Evolutionary conservation across 2,888 invertebrate species (phyloP), one percentile per base, ranked within the genome.

Genomic region (Pterostichus madidus): DNA sequence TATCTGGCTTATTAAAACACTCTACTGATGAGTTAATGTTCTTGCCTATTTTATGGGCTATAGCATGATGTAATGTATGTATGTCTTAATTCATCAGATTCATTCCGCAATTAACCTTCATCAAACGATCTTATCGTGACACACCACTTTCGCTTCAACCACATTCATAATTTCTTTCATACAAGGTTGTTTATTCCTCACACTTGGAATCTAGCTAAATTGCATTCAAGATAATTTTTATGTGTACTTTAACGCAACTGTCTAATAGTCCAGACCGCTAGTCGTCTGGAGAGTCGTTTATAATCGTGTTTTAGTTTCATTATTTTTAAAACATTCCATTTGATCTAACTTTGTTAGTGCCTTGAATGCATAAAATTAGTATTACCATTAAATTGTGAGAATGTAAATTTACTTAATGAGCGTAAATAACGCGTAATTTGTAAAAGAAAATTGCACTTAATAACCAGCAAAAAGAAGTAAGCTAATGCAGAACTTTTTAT

Each of bases 361-460:
- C 68, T 71, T 13, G 68, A 24, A 39, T 71, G 68, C 68, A 71
- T 71, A 71, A 71, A 44, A 71, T 71, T 46, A 71, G 44, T 71
- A 71, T 71, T 71, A 71, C 17, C 68, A 71, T 71, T 71, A 71
- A 71, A 71, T 71, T 44, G 39, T 11, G 15, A 44, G 44, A 71
- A 71, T 71, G 68, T 71, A 71, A 71, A 71, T 71, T 71, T 71
- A 13, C 44, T 44, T 71, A 71, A 71, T 71, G 44, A 71, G 44
- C 68, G 44, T 71, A 71, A 71, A 71, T 71, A 71, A 71, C 68
- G 39, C 44, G 44, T 71, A 71, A 44, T 71, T 71, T 44, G 68
- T 71, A 71, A 44, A 44, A 71, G 68, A 71, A 71, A 71, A 71
- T 44, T 71, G 44, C 15, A 71, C 68, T 68, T 71, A 44, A 17